Conservation (phyloP, 1,140 invertebrate species). For the Planococcus citri region DNA sequence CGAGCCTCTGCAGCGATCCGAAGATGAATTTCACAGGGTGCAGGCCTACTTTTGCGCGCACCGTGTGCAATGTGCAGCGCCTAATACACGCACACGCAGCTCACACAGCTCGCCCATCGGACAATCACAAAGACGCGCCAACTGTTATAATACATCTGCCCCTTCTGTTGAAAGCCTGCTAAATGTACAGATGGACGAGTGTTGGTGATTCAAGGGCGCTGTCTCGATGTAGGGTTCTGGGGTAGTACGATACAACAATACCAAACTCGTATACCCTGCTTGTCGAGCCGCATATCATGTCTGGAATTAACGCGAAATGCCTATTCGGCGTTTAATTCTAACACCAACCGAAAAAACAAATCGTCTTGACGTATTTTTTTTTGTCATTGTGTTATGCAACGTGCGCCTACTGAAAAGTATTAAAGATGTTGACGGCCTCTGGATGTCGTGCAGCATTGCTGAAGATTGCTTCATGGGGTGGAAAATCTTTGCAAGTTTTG, state of each 20-base stretch:
- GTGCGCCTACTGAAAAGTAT: background rate
- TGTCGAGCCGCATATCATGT: background rate
- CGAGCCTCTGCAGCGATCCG: too few relatives aligned
- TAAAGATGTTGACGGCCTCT: background rate
- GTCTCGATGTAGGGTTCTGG: slow-evolving; percentile 13
- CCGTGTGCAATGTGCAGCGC: background rate
- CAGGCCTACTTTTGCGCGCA: background rate
- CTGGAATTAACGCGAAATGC: slow-evolving; percentile 15
- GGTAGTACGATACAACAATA: slow-evolving; percentile 9
- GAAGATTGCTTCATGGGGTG: too few relatives aligned
- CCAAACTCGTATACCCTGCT: background rate
- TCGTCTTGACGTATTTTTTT: slow-evolving; percentile 19
- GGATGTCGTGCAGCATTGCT: too few relatives aligned
- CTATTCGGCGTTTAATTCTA: slow-evolving; percentile 15
- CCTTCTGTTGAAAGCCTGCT: slow-evolving; percentile 16
- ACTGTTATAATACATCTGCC: slow-evolving; percentile 18
- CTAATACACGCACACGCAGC: background rate
- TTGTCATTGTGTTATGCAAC: slow-evolving; percentile 1
- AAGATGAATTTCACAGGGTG: too few relatives aligned
- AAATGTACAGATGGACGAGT: slow-evolving; percentile 15
- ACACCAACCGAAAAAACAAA: slow-evolving; percentile 12
- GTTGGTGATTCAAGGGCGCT: slow-evolving; percentile 17
- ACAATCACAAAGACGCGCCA: slow-evolving; percentile 13
- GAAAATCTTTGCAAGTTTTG: too few relatives aligned
- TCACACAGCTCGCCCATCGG: background rate